A percentile compares a stretch with the other conserved stretches of the same genome.
Conservation (phyloP, 1,140 invertebrate genomes). For the Calosoma granatense region DNA sequence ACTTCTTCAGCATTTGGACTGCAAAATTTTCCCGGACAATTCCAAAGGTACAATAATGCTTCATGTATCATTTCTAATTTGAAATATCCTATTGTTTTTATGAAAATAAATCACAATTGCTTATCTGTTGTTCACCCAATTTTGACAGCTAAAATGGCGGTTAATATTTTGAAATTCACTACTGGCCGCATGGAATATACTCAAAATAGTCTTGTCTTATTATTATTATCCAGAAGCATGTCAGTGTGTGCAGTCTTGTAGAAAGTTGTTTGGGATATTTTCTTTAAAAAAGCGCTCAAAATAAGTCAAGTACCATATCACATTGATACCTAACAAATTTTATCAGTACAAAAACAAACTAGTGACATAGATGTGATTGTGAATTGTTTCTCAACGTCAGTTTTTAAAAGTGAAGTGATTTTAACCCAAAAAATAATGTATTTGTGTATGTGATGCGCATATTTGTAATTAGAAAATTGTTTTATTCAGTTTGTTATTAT, state of each 20-base stretch:
- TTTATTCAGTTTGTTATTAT: not conserved
- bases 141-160: not conserved
- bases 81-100: not conserved
- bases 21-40: constrained; percentile 20
- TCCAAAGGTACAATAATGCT: constrained; percentile 26
- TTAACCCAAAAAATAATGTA: not conserved
- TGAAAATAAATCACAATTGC: not conserved
- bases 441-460: not conserved
- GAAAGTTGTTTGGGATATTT: not conserved
- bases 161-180: not conserved
- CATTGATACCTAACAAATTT: no score
- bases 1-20: constrained; percentile 14
- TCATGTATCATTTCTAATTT: constrained; percentile 25
- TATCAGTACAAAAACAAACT: no score
- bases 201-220: not conserved
- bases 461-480: not conserved
- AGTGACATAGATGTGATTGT: not conserved
- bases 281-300: not conserved
- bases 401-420: no score
- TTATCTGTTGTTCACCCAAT: not conserved
- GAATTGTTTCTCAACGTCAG: not conserved
- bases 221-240: not conserved
- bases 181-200: not conserved
- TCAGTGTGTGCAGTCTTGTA: not conserved
- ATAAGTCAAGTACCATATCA: not conserved